Base-by-base conservation (phyloP, 2,888 invertebrate species). In the Heliconius hortense region DNA sequence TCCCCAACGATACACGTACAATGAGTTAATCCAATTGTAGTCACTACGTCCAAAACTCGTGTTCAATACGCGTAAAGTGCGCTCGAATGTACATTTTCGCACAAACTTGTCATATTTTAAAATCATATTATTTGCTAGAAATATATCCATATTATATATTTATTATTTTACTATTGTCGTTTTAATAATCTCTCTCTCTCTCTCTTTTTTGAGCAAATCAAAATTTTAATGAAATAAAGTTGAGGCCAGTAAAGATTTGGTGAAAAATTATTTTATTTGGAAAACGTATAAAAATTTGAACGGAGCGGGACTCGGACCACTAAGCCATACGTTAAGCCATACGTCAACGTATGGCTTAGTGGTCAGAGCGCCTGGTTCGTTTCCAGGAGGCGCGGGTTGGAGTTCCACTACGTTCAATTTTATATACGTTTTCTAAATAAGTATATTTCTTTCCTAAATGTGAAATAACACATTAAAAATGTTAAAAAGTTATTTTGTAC, bases 21-120 rank as follows among this genome's bases (percentile, higher is more conserved):
- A 88, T 86, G 86, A 86, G 84, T 88, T 91, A 91, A 92, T 92
- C 91, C 90, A 87, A 90, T 92, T 89, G 89, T 79, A 79, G 76
- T 86, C 85, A 78, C 80, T 80, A 78, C 79, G 86, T 85, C 85
- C 87, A 88, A 89, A 89, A 88, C 87, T 87, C 87, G 85, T 88
- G 88, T 83, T 84, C 86, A 90, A 86, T 86, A 84, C 82, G 89
- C 90, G 89, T 88, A 86, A 90, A 87, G 86, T 83, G 88, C 89
- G 86, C 85, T 88, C 89, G 83, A 84, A 88, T 89, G 89, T 86
- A 84, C 72, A 72, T 76, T 78, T 76, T 71, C 68, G 60, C 62
- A 74, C 72, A 75, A 66, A 48, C 62, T 75, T 75, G 72, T 48
- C 70, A 56, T 74, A 76, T 75, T 75, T 66, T 77, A 43, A 73